Base-by-base conservation (phyloP, 1,140 invertebrate genomes). In the Lucilia sericata region DNA sequence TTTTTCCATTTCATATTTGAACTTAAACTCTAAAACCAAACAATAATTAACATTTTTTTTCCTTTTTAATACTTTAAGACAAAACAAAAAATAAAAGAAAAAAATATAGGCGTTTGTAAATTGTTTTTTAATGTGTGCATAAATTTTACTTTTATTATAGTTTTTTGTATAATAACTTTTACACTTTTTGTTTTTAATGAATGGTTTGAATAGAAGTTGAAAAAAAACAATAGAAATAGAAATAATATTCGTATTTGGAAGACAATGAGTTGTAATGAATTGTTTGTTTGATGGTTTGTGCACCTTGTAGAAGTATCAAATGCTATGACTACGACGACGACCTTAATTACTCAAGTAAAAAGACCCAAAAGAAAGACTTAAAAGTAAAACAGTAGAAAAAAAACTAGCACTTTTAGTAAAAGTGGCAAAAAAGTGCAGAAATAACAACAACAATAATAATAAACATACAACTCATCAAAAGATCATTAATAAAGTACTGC, bases 121-220 rank as follows among this genome's bases (percentile, higher is more conserved):
- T 70, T 70, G 65, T 21, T 70, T 70, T 70, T 70, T 70, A 70
- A 70, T 70, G 65, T 70, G 65, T 70, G 65, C 65, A 70, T 70
- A 70, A 70, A 70, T 70, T 70, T 70, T 70, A 70, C 65, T 70
- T 70, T 70, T 70, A 25, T 70, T 70, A 70, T 70, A 9, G n/a
- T 21, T 70, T 21, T 60, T 17, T 60, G n/a, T 60, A 42, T 8
- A 17, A 60, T n/a, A 60, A 60, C 55, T 60, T 60, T 60, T 60
- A 60, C 55, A 60, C 55, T 60, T 60, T 60, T 60, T 60, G 55
- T 60, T 60, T 60, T 60, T 60, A 60, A 60, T 60, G 55, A 14
- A 60, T 14, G 55, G 13, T 17, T 17, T 12, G 55, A 30, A 30
- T 60, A 60, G 14, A 60, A 0, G 55, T n/a, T 5, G 14, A 60